Conservation (phyloP, 1,140 invertebrate species). For the Rhagoletis pomonella region DNA sequence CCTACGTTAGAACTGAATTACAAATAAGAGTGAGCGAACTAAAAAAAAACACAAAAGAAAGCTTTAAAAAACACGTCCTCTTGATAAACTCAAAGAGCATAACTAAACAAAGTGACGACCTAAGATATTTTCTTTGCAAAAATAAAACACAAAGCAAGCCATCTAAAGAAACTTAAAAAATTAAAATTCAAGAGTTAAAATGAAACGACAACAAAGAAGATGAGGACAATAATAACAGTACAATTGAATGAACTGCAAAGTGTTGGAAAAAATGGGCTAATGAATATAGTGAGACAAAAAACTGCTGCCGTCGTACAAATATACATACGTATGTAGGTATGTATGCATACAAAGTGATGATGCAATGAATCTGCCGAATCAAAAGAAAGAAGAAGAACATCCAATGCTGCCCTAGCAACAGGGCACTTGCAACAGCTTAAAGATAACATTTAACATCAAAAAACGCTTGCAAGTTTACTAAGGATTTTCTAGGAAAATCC, state of each 20-base stretch:
- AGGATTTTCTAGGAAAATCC: too few relatives aligned
- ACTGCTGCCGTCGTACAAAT: background rate
- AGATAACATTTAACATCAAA: background rate
- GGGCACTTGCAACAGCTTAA: background rate
- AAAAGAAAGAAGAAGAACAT: background rate
- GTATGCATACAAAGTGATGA: background rate
- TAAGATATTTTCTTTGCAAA: background rate
- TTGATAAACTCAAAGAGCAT: background rate
- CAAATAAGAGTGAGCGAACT: too few relatives aligned
- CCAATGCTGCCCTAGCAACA: background rate
- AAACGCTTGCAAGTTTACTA: too few relatives aligned
- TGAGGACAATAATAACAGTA: background rate
- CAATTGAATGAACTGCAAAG: background rate
- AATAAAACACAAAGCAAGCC: background rate
- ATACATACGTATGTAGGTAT: too few relatives aligned
- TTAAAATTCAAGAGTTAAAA: constrained; percentile 3
- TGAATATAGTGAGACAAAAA: background rate
- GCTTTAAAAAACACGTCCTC: too few relatives aligned
- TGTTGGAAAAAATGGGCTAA: background rate
- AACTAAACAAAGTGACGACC: background rate
- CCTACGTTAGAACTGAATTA: too few relatives aligned
- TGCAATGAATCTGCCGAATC: background rate
- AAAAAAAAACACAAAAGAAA: too few relatives aligned
- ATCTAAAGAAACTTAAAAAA: background rate
- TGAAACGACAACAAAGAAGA: background rate